Evolutionary conservation across 2,888 invertebrate genomes (phyloP), one percentile per base, ranked within the genome.

Genomic region (Volucella inanis): DNA sequence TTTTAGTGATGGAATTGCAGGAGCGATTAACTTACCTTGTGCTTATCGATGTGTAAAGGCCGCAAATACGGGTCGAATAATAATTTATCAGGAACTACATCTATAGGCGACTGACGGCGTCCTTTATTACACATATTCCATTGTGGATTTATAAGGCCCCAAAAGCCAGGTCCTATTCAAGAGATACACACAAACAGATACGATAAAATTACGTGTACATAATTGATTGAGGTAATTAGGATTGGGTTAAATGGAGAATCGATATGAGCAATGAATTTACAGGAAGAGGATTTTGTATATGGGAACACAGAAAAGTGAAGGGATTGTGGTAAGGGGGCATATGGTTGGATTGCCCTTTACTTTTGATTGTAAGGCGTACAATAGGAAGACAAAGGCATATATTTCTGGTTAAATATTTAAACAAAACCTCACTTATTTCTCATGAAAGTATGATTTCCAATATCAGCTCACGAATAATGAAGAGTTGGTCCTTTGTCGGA

Each of bases 61-160:
- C 97, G 94, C 87, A 99, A 94, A 93, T 97, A 97, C 9, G 99
- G 99, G 93, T 99, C 99, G 93, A 96, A 99, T 84, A 99, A 95
- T 87, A 99, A 94, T 91, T 97, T 96, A 89, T 96, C 96, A 2
- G 99, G 99, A 90, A 99, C 98, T 88, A 99, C 96, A 93, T 99
- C 98, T 91, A 99, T 97, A 2, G 99, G 99, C 87, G 98, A 98
- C 93, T 99, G 99, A 87, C 98, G 94, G 87, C 97, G 94, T 57
- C 99, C 99, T 92, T 98, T 98, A 93, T 96, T 97, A 94, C 99
- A 99, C 94, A 99, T 96, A 90, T 96, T 96, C 99, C 99, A 99
- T 92, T 98, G 98, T 12, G 98, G 98, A 93, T 99, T 99, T 93
- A 99, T 97, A 88, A 98, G 94, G 78, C 99, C 99, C 99, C 99